Base-by-base conservation (phyloP, 2,888 invertebrate species). In the Drosophila flavopinicola region DNA sequence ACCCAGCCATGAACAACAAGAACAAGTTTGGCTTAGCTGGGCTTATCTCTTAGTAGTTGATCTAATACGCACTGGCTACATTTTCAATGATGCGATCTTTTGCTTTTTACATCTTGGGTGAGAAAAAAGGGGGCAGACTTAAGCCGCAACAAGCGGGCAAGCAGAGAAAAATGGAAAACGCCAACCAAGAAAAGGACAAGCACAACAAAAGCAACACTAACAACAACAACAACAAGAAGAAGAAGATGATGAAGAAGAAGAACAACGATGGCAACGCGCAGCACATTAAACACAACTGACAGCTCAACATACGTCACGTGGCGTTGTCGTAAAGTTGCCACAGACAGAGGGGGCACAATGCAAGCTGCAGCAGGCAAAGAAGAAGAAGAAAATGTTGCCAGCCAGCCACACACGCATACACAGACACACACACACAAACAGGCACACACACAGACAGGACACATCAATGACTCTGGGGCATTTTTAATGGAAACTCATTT, bases 261-360 rank as follows among this genome's bases (percentile, higher is more conserved):
- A 44, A 44, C 9, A 44, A 30, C 11, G 29, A 9, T 44, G 44
- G 75, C 73, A 58, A 58, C 54, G 68, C 58, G 57, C 53, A 67
- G 76, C 78, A 78, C 85, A 80, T 85, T 85, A 85, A 85, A 78
- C 82, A 80, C 82, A 85, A 78, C 78, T 80, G 85, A 85, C 85
- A 80, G 83, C 66, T 67, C 58, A 78, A 85, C 80, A 80, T 80
- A 80, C 85, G 80, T 80, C 85, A 80, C 80, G 82, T 80, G 82
- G 76, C 68, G 78, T 52, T 82, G 80, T 82, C 85, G 85, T 80
- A 80, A 85, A 80, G 85, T 82, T 80, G 65, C 75, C 61, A 32
- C 56, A 67, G 61, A 48, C 58, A 32, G 37, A 51, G 33, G 45
- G 9, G 24, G 59, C 30, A 52, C 61, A 74, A 63, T 45, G 63